Percentiles rank a stretch among this genome's conserved stretches.
Evolutionary conservation across 2,113 vertebrate species (phyloP).

Genomic region (Cathartes aura): DNA sequence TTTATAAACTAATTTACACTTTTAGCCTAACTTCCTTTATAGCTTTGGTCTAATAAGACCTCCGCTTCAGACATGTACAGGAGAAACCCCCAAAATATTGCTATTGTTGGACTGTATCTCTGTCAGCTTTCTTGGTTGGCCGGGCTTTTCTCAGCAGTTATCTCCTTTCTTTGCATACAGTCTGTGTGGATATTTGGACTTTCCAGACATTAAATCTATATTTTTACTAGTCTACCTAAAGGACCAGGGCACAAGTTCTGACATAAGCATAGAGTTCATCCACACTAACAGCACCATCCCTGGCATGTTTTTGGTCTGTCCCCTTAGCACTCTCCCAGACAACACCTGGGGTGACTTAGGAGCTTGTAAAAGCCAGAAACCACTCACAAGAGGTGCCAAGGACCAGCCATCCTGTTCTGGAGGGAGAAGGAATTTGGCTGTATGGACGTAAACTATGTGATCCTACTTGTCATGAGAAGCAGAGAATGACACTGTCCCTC

Average conservation of each 20-base stretch:
- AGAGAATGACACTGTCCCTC: background rate
- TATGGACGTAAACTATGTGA: background rate
- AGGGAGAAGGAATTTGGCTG: background rate
- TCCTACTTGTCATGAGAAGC: background rate
- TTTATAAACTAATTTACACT: background rate
- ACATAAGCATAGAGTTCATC: background rate
- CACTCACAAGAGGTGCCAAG: background rate
- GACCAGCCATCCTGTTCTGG: background rate
- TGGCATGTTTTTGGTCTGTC: background rate
- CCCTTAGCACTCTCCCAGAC: background rate
- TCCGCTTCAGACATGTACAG: background rate
- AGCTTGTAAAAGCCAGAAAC: background rate
- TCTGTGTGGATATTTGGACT: background rate
- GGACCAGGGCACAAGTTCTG: background rate
- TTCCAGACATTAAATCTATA: background rate
- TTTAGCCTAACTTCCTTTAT: background rate
- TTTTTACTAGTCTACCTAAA: background rate
- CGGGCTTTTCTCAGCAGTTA: background rate
- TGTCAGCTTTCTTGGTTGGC: background rate
- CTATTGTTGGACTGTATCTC: background rate
- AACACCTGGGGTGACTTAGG: background rate
- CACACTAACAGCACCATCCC: background rate
- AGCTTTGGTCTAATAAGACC: background rate
- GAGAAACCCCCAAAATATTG: background rate
- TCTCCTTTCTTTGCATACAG: background rate